phyloP scores from a whole-genome alignment of 1,140 invertebrate species.

The Vollenhovia emeryi region DNA sequence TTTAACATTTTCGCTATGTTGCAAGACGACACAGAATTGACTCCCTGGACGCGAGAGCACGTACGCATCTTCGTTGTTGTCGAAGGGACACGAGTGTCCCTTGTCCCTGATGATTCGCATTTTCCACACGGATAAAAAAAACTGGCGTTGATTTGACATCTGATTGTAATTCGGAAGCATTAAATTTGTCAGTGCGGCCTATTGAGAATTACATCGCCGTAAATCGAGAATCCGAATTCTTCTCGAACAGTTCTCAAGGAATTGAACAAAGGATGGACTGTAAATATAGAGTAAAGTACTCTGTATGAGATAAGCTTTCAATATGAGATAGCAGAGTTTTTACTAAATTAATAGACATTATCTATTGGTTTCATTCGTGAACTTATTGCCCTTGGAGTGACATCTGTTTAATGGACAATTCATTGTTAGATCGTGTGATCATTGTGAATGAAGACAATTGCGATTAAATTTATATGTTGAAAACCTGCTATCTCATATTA shows the following conservation, averaged over 20 bases:
- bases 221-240: not conserved
- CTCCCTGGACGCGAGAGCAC: not conserved
- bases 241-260: not conserved
- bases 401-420: too few species aligned
- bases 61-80: not conserved
- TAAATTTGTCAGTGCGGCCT: not conserved
- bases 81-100: not conserved
- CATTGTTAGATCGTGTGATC: too few species aligned
- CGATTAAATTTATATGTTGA: too few species aligned
- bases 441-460: too few species aligned
- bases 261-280: not conserved
- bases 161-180: not conserved
- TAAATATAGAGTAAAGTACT: not conserved
- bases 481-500: too few species aligned
- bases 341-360: too few species aligned
- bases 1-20: too few species aligned
- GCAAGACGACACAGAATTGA: too few species aligned
- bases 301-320: too few species aligned
- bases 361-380: too few species aligned
- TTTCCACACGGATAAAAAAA: not conserved
- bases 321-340: too few species aligned
- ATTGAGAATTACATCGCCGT: conserved; percentile 20
- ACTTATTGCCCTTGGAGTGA: too few species aligned
- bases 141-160: not conserved
- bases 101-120: not conserved